Percentiles rank a stretch among this genome's conserved stretches.
Conservation (phyloP, 2,113 vertebrate species). For the Puntigrus tetrazona region DNA sequence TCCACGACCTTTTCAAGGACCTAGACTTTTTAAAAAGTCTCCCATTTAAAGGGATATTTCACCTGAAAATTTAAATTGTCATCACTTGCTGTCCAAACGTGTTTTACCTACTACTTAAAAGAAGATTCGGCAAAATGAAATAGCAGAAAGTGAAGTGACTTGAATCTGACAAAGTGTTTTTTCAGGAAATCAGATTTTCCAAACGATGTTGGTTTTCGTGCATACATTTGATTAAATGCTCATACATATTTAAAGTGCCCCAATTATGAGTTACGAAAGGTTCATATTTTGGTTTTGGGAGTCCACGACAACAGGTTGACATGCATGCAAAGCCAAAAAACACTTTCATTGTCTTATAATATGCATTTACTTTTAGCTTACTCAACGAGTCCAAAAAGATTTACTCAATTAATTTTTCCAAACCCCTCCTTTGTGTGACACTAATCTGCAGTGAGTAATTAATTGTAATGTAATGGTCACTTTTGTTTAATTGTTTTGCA, state of each 20-base stretch:
- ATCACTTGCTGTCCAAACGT: neutral
- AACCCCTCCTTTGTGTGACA: no score
- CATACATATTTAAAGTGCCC: neutral
- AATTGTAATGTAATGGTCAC: neutral
- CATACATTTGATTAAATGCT: neutral
- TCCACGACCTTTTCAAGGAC: conserved; percentile 31
- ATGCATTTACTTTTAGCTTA: no score
- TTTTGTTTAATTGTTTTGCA: neutral
- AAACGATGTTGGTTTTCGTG: neutral
- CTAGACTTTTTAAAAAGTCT: neutral
- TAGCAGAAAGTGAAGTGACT: neutral
- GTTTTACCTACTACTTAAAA: neutral
- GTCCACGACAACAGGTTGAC: no score
- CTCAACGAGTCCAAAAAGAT: no score
- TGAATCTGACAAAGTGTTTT: neutral
- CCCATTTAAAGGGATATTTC: neutral
- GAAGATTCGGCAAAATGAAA: neutral
- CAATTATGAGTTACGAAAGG: no score
- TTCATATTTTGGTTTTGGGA: no score
- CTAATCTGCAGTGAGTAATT: no score
- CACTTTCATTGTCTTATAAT: no score
- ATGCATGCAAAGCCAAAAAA: no score
- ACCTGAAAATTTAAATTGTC: neutral
- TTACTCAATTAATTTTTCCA: no score
- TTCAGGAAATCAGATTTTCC: neutral